Conservation (phyloP, 2,888 invertebrate genomes). For the Mythimna albipuncta region DNA sequence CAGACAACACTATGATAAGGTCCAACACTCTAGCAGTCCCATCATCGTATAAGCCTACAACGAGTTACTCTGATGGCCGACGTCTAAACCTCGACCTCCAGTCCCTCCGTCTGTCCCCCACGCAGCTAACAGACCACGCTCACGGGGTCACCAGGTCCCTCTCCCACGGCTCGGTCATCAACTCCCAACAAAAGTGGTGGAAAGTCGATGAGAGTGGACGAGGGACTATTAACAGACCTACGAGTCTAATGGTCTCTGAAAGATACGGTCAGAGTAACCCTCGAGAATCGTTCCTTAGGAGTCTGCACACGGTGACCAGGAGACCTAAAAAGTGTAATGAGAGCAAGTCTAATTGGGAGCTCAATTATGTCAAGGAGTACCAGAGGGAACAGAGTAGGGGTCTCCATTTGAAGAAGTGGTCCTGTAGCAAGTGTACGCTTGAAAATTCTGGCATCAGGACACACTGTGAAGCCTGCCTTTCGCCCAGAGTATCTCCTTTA, state of each 20-base stretch:
- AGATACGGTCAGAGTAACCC: conserved; percentile 83
- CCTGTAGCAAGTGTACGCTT: conserved; percentile 94
- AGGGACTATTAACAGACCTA: conserved; percentile 89
- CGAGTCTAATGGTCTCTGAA: conserved; percentile 91
- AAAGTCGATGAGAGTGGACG: conserved; percentile 84
- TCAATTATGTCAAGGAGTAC: conserved; percentile 87
- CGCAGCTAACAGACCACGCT: conserved; percentile 82
- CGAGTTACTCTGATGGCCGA: conserved; percentile 81
- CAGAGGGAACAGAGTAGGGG: conserved; percentile 85
- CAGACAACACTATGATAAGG: conserved; percentile 89
- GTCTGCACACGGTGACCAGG: conserved; percentile 86
- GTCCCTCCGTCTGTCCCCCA: conserved; percentile 82
- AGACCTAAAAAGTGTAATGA: conserved; percentile 86
- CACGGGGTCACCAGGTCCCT: conserved; percentile 91
- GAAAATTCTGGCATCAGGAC: conserved; percentile 92
- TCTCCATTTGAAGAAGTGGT: conserved; percentile 91
- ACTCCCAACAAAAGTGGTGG: conserved; percentile 88
- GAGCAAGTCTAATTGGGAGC: conserved; percentile 88
- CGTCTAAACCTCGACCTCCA: conserved; percentile 83
- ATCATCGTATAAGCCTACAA: conserved; percentile 86
- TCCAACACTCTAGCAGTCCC: conserved; percentile 89
- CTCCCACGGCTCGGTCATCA: conserved; percentile 92
- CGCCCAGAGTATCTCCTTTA: conserved; percentile 90
- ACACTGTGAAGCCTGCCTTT: conserved; percentile 94
- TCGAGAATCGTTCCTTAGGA: conserved; percentile 84